Base-by-base conservation (phyloP, 2,113 vertebrate genomes). In the Todiramphus chloris region DNA sequence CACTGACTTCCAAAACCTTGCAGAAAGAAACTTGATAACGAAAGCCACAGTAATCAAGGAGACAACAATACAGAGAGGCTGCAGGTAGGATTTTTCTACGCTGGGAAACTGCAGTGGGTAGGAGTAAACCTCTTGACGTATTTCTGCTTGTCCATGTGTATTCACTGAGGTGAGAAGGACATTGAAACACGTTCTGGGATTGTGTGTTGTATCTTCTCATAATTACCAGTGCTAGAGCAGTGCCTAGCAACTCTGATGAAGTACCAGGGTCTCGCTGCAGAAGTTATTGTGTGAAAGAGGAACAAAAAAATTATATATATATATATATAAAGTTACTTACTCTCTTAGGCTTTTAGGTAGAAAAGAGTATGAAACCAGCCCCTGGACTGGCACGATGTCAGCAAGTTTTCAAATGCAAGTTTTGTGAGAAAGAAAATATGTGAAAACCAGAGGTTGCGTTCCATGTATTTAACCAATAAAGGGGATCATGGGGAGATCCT, bases 161-260 rank as follows among this genome's bases (percentile, higher is more conserved):
- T 79, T 94, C 95, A 39, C 66, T 72, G 62, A 82, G 66, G 66
- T 76, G 35, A 95, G 46, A 69, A 93, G 56, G 69, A 82, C 66
- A 91, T 87, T 70, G 80, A 75, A 75, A 78, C 27, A 6, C 16
- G 27, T 94, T 89, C 77, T 89, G 66, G 66, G 53, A 60, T 51
- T 68, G 69, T 76, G 20, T 0, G 0, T 56, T 87, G n/a, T 35
- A 89, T 80, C 86, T 90, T 56, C 25, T 75, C 60, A 16, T 64
- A 79, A 93, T 75, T 84, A 72, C 35, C 27, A 41, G 33, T 64
- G 62, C 62, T 89, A 76, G 46, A 53, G 66, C 66, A 89, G 24
- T 82, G 58, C 91, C 74, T 95, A 92, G 78, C 48, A 95, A 94
- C 58, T 91, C 74, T 60, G 92, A 68, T 20, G 10, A 87, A 84